Percentiles rank a stretch among this genome's conserved stretches.
Conservation (phyloP, 1,140 invertebrate genomes). For the Helicorthomorpha holstii region DNA sequence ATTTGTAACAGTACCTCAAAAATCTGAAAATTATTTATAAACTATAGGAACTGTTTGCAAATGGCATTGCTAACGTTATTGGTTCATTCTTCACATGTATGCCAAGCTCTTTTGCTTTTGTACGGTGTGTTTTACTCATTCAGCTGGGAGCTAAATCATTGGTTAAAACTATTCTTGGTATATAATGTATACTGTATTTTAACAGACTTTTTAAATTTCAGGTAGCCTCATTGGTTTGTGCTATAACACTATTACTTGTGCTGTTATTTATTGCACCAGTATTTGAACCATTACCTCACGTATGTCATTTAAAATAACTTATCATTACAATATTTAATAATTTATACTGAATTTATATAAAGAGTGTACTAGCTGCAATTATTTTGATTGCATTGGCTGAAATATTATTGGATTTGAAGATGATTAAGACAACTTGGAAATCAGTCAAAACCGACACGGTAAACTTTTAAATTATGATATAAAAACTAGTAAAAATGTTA, state of each 20-base stretch:
- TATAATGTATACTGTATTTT: slow-evolving; percentile 42
- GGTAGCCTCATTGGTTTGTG: neutral
- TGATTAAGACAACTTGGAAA: neutral
- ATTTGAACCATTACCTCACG: slow-evolving; percentile 58
- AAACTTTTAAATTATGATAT: neutral
- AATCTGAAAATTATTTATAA: neutral
- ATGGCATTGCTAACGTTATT: slow-evolving; percentile 14
- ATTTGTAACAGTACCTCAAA: neutral
- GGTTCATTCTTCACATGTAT: slow-evolving; percentile 21
- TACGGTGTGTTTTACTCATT: slow-evolving; percentile 16
- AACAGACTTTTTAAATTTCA: slow-evolving; percentile 43
- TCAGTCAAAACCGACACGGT: neutral
- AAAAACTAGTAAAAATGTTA: neutral
- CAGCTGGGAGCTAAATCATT: slow-evolving; percentile 13
- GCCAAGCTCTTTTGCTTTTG: slow-evolving; percentile 17
- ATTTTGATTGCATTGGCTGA: neutral
- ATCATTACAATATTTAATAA: neutral
- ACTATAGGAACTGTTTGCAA: slow-evolving; percentile 14
- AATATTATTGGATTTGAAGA: neutral
- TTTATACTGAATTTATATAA: neutral
- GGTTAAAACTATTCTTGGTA: slow-evolving; percentile 1
- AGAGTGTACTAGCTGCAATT: neutral
- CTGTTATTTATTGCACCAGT: slow-evolving; percentile 68
- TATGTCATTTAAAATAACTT: slow-evolving; percentile 28
- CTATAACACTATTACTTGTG: slow-evolving; percentile 27